Evolutionary conservation across 1,140 invertebrate species (phyloP).

Genomic region (Reticulitermes speratus): DNA sequence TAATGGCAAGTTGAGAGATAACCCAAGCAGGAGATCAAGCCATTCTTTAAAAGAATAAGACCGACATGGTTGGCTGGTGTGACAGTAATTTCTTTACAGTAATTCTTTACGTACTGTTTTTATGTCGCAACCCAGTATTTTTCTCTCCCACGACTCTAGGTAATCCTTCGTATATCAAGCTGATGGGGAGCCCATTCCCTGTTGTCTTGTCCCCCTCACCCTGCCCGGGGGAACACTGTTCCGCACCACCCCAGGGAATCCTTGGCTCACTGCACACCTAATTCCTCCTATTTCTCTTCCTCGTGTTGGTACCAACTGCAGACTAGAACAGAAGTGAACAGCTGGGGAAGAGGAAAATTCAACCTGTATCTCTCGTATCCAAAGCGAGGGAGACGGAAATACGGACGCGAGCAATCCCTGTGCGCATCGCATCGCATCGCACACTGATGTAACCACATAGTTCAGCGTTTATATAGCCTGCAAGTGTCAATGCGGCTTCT

Average conservation of each 20-base stretch:
- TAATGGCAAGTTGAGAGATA: background rate
- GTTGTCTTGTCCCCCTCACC: background rate
- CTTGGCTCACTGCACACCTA: constrained; percentile 6
- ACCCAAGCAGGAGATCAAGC: background rate
- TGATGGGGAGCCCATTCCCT: background rate
- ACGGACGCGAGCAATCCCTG: background rate
- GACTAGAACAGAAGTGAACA: constrained; percentile 1
- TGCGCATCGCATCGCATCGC: background rate
- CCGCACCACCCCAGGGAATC: background rate
- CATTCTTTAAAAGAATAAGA: constrained; percentile 14
- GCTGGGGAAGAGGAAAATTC: background rate
- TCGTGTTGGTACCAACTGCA: background rate
- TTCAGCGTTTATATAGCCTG: constrained; percentile 3
- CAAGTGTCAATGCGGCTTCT: background rate
- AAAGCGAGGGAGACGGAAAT: background rate
- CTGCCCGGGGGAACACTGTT: background rate
- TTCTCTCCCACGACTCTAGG: background rate
- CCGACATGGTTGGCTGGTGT: background rate
- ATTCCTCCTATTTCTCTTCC: constrained; percentile 15
- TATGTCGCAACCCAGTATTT: background rate
- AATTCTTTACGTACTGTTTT: background rate
- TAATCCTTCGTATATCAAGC: constrained; percentile 1
- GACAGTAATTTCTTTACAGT: constrained; percentile 14
- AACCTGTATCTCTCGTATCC: background rate
- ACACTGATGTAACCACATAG: background rate